Evolutionary conservation across 2,888 invertebrate species (phyloP).

Genomic region (Blomia tropicalis): DNA sequence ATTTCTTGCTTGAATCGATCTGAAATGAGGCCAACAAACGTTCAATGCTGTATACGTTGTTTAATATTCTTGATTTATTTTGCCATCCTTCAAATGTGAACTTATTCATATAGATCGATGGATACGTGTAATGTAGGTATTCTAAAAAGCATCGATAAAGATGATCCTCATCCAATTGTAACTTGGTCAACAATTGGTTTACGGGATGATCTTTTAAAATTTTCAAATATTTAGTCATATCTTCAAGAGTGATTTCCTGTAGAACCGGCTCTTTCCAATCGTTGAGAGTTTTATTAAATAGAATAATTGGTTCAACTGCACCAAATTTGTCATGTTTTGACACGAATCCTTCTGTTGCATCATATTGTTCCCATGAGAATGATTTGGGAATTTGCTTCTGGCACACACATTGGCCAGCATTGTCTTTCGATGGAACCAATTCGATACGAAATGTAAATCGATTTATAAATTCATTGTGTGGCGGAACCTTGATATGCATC

Average conservation of each 20-base stretch:
- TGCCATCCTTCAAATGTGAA: background rate
- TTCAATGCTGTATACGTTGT: background rate
- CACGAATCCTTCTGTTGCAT: background rate
- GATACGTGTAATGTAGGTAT: background rate
- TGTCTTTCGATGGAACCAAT: background rate
- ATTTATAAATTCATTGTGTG: background rate
- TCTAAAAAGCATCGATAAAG: background rate
- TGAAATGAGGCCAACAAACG: background rate
- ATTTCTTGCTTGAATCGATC: background rate
- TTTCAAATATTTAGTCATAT: background rate
- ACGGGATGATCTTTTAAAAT: background rate
- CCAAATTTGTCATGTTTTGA: background rate
- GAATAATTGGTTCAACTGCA: background rate
- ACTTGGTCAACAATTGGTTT: background rate
- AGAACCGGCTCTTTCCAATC: background rate
- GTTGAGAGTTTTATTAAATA: background rate
- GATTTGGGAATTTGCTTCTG: background rate
- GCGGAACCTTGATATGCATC: background rate
- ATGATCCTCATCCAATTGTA: background rate
- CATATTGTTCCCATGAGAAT: background rate
- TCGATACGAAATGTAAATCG: background rate
- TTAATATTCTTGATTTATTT: background rate
- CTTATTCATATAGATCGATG: background rate
- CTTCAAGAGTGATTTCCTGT: background rate
- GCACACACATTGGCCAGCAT: background rate